Evolutionary conservation across 1,140 invertebrate genomes (phyloP).

Genomic region (Trachelipus rathkii): DNA sequence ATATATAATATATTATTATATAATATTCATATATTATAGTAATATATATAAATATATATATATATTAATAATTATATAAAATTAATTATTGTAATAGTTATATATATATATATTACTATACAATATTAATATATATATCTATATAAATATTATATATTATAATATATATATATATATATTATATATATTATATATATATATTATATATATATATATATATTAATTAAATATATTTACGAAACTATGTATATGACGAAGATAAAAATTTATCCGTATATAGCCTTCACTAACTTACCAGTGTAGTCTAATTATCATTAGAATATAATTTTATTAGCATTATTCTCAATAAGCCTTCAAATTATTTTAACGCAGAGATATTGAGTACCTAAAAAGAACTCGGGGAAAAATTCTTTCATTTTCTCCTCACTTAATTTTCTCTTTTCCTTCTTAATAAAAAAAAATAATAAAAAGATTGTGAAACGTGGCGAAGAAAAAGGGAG

Average conservation of each 20-base stretch:
- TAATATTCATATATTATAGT: too few relatives aligned
- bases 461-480: background rate
- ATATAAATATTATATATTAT: too few relatives aligned
- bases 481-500: background rate
- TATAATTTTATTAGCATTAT: background rate
- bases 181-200: constrained; percentile 15
- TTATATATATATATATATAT: constrained; percentile 15
- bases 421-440: too few relatives aligned
- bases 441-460: too few relatives aligned
- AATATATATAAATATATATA: too few relatives aligned
- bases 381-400: background rate
- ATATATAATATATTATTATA: too few relatives aligned
- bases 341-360: background rate
- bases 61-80: too few relatives aligned
- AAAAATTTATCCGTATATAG: constrained; percentile 3
- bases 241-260: background rate
- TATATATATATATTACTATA: too few relatives aligned
- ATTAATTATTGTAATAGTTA: too few relatives aligned
- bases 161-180: background rate
- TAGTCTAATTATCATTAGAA: background rate
- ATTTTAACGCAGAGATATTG: background rate
- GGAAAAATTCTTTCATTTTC: background rate
- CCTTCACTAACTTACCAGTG: background rate
- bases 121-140: too few relatives aligned
- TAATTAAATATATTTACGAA: background rate